phyloP scores from a whole-genome alignment of 1,140 invertebrate genomes.

The honey bee (Apis mellifera) region DNA sequence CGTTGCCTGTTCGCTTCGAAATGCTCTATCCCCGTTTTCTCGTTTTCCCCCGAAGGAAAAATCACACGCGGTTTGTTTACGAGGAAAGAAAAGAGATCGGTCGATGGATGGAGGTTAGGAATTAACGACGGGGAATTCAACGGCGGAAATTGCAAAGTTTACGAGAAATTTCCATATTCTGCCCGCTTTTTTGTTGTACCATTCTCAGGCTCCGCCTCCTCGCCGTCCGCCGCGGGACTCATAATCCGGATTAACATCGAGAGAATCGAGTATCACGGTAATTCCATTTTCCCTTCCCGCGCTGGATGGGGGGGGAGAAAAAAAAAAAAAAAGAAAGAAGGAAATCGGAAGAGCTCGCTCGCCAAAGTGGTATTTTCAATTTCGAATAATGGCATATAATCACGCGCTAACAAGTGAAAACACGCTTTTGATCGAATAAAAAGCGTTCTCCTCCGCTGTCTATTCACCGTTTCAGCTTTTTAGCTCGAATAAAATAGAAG shows the following conservation, averaged over 20 bases:
- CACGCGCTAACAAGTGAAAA: slow-evolving; percentile 40
- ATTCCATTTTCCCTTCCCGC: slow-evolving; percentile 15
- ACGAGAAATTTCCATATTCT: slow-evolving; percentile 29
- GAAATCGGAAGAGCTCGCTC: slow-evolving; percentile 5
- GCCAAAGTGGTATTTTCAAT: slow-evolving; percentile 37
- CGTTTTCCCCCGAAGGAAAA: too few relatives aligned
- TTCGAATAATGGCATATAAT: slow-evolving; percentile 43
- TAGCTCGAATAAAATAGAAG: slow-evolving; percentile 6
- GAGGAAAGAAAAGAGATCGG: not conserved
- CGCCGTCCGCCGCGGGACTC: not conserved
- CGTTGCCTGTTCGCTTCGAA: not conserved
- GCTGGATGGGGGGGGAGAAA: not conserved
- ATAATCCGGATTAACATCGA: slow-evolving; percentile 41
- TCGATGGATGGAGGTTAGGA: not conserved
- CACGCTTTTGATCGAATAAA: slow-evolving; percentile 47
- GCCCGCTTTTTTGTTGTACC: not conserved
- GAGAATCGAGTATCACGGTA: slow-evolving; percentile 26
- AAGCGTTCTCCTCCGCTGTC: slow-evolving; percentile 25
- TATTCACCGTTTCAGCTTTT: slow-evolving; percentile 37
- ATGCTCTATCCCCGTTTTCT: too few relatives aligned
- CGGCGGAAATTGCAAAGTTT: not conserved
- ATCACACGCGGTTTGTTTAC: not conserved
- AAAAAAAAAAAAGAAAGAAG: not conserved
- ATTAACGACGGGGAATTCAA: not conserved
- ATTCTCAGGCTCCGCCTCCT: not conserved